Evolutionary conservation across 2,888 invertebrate species (phyloP), one percentile per base, ranked within the genome.

Genomic region (Lasioglossum zephyrum): DNA sequence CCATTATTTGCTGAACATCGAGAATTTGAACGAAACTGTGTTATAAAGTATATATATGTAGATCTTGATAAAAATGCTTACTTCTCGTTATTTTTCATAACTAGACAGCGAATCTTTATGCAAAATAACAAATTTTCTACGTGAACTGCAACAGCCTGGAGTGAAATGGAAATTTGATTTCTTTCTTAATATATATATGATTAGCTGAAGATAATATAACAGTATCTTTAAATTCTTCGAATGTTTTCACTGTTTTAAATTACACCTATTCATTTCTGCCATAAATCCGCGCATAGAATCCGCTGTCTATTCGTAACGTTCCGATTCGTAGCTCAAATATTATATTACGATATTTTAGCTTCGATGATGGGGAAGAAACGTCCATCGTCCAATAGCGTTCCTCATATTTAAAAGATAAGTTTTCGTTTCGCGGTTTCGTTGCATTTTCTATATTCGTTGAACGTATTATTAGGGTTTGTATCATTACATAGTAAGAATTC

Each of bases 381-480:
- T 70, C 44, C 53, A 66, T 79, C 47, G 63, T 79, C 53, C 16
- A 66, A 63, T 83, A 84, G 63, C 83, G 53, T 75, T 75, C 79
- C 76, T 73, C 66, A 16, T 18, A 76, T 26, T 75, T 66, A 41
- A 63, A 63, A 60, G 31, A 18, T n/a, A 5, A 39, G 41, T 84
- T 79, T 69, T 41, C 47, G 47, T 79, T 79, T 60, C 31, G 26
- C 2, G 44, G 36, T 63, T 57, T 11, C 70, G 60, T 63, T 66
- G 82, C 73, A 36, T 72, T 77, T 78, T 83, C 63, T 63, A 66
- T 31, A 22, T 66, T 49, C 5, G 72, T 79, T 53, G 36, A 53
- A 82, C 44, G 44, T 75, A 82, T 77, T 79, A 39, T 36, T 77
- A 81, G 41, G 53, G 66, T 88, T 87, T 84, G 79, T 87, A 88